Evolutionary conservation across 2,113 vertebrate genomes (phyloP).

Genomic region (Balaeniceps rex): DNA sequence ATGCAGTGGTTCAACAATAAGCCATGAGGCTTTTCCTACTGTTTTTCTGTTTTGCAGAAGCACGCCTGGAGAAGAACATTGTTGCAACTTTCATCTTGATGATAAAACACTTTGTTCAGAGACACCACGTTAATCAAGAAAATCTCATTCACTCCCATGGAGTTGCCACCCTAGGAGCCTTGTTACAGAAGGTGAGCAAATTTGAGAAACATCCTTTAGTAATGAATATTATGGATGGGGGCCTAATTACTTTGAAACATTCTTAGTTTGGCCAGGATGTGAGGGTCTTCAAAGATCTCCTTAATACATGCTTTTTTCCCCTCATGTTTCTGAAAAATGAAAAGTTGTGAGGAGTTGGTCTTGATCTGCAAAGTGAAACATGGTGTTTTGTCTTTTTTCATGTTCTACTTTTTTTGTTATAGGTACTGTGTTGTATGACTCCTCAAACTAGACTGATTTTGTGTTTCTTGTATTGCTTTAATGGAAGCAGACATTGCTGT

Average conservation of each 20-base stretch:
- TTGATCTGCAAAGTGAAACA: background rate
- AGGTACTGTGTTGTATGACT: background rate
- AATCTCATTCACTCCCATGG: conserved; percentile 88
- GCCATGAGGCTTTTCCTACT: background rate
- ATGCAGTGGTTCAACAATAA: background rate
- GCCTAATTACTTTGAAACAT: background rate
- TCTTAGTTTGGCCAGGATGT: background rate
- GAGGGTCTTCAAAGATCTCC: background rate
- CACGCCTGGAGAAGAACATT: conserved; percentile 92
- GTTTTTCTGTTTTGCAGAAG: conserved; percentile 78
- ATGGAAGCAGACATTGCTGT: background rate
- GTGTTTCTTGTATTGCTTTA: background rate
- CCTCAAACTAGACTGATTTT: background rate
- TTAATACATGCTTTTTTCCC: background rate
- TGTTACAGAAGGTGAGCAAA: conserved; percentile 89
- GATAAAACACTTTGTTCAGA: conserved; percentile 94
- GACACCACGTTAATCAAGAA: conserved; percentile 93
- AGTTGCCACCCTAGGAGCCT: conserved; percentile 83
- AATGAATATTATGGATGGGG: background rate
- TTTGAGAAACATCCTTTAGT: background rate
- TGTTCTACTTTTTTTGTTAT: background rate
- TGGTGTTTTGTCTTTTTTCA: background rate
- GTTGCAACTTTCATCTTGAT: conserved; percentile 92
- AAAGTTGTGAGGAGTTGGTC: background rate
- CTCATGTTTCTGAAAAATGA: background rate